Evolutionary conservation across 2,113 vertebrate genomes (phyloP).

Genomic region (Piaya cayana): DNA sequence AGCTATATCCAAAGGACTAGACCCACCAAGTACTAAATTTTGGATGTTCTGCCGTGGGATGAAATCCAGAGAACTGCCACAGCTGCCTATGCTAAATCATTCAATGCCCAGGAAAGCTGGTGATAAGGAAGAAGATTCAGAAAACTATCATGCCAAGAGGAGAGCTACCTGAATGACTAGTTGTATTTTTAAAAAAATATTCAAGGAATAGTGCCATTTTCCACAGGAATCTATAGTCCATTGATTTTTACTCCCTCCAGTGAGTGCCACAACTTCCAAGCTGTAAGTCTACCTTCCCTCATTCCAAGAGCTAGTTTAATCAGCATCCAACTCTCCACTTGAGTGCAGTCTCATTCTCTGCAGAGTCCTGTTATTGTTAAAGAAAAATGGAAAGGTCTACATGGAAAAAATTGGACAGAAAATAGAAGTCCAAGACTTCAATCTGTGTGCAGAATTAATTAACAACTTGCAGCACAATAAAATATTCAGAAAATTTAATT

Average conservation of each 20-base stretch:
- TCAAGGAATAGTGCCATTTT: neutral
- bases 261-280: neutral
- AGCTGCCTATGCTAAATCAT: neutral
- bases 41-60: neutral
- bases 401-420: neutral
- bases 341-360: neutral
- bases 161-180: neutral
- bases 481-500: neutral
- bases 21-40: neutral
- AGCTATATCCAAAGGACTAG: neutral
- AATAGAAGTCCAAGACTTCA: neutral
- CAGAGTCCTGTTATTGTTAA: neutral
- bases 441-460: neutral
- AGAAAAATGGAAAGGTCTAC: neutral
- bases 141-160: neutral
- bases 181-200: neutral
- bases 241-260: fast-evolving
- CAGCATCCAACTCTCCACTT: neutral
- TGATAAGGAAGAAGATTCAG: neutral
- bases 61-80: neutral
- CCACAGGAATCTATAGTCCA: neutral
- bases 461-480: neutral
- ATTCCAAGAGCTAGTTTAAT: neutral
- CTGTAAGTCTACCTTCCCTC: neutral
- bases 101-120: neutral